These are phyloP conservation scores for Otis tarda DNA, from an alignment of 2,113 vertebrate species.

Conservation along the genomic window DNA sequence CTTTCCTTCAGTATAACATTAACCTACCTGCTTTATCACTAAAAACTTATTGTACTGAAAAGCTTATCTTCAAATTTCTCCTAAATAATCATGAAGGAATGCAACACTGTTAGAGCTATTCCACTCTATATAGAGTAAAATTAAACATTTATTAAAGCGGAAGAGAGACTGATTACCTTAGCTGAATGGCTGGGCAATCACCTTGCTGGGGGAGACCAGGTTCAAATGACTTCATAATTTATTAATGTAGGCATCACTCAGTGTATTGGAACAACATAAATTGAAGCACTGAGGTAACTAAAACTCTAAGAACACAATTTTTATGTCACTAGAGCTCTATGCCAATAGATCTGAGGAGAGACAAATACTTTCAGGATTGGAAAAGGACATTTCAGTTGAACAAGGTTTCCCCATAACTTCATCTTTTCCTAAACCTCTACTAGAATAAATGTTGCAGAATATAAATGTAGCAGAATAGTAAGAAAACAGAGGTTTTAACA, in stretches of 20 bases:
- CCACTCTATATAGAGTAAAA: conserved; percentile 4
- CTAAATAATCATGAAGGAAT: not conserved
- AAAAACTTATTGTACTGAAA: not conserved
- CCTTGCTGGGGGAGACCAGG: not conserved
- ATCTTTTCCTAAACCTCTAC: not conserved
- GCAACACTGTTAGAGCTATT: not conserved
- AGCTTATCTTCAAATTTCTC: conserved; percentile 3
- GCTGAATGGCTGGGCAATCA: not conserved
- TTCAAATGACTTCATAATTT: conserved; percentile 24
- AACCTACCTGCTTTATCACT: not conserved
- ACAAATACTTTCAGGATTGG: not conserved
- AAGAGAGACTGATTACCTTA: conserved; percentile 1
- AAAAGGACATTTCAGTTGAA: not conserved
- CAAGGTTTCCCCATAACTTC: not conserved
- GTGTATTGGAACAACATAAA: not conserved
- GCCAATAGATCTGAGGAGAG: not conserved
- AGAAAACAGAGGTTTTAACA: not conserved
- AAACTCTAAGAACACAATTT: not conserved
- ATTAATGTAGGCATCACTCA: not conserved
- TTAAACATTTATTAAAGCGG: conserved; percentile 31
- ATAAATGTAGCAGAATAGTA: not conserved
- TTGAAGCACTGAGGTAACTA: not conserved
- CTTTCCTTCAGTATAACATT: not conserved
- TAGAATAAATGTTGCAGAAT: not conserved
- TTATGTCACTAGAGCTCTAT: not conserved